phyloP scores from a whole-genome alignment of 92 coral and sea anemone genomes.

The Diadumene lineata region DNA sequence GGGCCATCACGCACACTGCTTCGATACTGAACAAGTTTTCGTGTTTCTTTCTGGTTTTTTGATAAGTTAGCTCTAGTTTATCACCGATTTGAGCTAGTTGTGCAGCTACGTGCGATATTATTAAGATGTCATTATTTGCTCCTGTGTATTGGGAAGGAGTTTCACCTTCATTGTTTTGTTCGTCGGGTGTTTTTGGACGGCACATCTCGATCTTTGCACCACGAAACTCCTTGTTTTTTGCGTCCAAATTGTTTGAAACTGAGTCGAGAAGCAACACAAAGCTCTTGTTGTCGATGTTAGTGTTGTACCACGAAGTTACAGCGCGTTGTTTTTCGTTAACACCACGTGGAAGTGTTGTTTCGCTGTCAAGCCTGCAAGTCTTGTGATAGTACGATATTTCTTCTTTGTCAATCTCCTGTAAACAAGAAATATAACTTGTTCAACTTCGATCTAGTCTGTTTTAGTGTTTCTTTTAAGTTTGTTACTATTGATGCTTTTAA shows the following conservation, averaged over 20 bases:
- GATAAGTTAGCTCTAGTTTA: conserved; percentile 72
- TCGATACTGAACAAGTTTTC: conserved; percentile 55
- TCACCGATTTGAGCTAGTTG: conserved; percentile 88
- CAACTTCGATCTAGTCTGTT: not conserved
- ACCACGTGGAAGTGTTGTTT: conserved; percentile 28
- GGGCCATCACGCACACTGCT: conserved; percentile 69
- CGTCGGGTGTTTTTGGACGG: conserved; percentile 47
- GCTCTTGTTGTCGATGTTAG: not conserved
- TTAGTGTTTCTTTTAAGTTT: not conserved
- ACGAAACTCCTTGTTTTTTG: not conserved
- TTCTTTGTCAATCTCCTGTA: not conserved
- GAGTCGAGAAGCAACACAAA: not conserved
- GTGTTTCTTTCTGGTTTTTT: conserved; percentile 52
- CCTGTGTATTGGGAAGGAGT: conserved; percentile 34
- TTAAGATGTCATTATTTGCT: conserved; percentile 45
- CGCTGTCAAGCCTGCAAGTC: conserved; percentile 33
- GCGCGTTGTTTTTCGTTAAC: conserved; percentile 9
- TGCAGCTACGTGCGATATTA: conserved; percentile 72
- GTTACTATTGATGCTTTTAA: conserved; percentile 2
- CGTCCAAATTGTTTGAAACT: not conserved
- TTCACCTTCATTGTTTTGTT: conserved; percentile 31
- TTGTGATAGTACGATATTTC: not conserved
- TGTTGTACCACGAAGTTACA: conserved; percentile 2
- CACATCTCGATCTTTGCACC: conserved; percentile 42
- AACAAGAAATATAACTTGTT: conserved; percentile 1